These are phyloP conservation scores for Tachyglossus aculeatus DNA, from an alignment of 2,797 vertebrate species.

Conservation along the genomic window DNA sequence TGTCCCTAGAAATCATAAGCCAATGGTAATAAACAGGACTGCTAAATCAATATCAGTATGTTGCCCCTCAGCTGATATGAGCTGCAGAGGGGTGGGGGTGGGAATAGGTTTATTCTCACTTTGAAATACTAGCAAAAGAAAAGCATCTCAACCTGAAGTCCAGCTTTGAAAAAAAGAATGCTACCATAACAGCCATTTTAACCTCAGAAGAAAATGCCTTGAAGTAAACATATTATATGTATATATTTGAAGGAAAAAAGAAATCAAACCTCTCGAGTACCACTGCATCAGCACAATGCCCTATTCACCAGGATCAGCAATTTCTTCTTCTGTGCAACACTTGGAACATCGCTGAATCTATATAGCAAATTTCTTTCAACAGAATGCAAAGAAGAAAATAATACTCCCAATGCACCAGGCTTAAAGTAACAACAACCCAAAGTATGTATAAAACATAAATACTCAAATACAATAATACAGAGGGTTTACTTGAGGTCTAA, in stretches of 20 bases:
- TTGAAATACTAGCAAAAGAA: background rate
- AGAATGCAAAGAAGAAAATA: too few species aligned
- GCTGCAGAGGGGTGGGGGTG: too few species aligned
- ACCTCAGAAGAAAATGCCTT: background rate
- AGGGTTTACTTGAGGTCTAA: too few species aligned
- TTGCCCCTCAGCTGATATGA: too few species aligned
- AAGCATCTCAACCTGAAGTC: too few species aligned
- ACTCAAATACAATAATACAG: too few species aligned
- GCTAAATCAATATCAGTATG: too few species aligned
- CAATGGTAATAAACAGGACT: too few species aligned
- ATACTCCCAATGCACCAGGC: too few species aligned
- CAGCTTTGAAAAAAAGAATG: background rate
- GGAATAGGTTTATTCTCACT: background rate
- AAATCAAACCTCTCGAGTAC: background rate
- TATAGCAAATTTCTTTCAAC: background rate
- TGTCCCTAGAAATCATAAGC: too few species aligned
- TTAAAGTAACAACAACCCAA: too few species aligned
- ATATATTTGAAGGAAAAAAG: background rate
- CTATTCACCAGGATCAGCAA: background rate
- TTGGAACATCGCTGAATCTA: background rate
- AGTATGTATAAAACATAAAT: too few species aligned
- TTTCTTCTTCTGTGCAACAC: background rate
- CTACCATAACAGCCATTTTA: background rate
- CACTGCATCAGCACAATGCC: background rate
- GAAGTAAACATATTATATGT: background rate